These are phyloP conservation scores for Etheostoma cragini DNA, from an alignment of 2,113 vertebrate genomes.

Conservation along the genomic window DNA sequence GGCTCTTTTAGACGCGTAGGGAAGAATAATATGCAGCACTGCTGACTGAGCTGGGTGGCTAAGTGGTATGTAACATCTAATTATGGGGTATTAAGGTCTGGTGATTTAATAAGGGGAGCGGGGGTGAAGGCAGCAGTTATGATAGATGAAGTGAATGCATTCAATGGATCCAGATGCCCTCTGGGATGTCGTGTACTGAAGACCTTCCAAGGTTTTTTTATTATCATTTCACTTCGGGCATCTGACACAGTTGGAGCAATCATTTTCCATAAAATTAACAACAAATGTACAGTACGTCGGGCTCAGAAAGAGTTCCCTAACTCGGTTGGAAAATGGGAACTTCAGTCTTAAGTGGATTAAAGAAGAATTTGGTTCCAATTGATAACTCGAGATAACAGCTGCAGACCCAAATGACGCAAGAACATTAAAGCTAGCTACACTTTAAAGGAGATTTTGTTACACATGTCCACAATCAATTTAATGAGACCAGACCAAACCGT, in stretches of 20 bases:
- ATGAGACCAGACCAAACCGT: background rate
- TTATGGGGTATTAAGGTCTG: slow-evolving; percentile 50
- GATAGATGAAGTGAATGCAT: slow-evolving; percentile 25
- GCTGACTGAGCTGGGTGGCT: slow-evolving; percentile 24
- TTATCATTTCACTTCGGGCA: background rate
- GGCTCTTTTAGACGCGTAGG: background rate
- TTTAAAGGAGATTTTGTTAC: background rate
- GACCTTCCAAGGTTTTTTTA: background rate
- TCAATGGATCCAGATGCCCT: background rate
- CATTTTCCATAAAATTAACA: background rate
- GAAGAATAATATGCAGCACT: background rate
- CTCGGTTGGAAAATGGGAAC: background rate
- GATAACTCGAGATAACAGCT: background rate
- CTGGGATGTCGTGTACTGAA: background rate
- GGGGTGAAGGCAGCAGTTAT: slow-evolving; percentile 37
- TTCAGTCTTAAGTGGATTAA: slow-evolving; percentile 1
- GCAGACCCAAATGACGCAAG: background rate
- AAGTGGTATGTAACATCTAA: slow-evolving; percentile 29
- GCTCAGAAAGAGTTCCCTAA: background rate
- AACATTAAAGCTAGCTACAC: background rate
- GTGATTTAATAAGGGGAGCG: slow-evolving; percentile 40
- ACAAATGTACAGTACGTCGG: background rate
- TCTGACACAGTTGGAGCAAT: background rate
- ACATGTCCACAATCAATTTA: background rate
- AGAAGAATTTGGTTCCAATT: background rate